phyloP scores from a whole-genome alignment of 2,888 invertebrate species.

The Amorpha juglandis region DNA sequence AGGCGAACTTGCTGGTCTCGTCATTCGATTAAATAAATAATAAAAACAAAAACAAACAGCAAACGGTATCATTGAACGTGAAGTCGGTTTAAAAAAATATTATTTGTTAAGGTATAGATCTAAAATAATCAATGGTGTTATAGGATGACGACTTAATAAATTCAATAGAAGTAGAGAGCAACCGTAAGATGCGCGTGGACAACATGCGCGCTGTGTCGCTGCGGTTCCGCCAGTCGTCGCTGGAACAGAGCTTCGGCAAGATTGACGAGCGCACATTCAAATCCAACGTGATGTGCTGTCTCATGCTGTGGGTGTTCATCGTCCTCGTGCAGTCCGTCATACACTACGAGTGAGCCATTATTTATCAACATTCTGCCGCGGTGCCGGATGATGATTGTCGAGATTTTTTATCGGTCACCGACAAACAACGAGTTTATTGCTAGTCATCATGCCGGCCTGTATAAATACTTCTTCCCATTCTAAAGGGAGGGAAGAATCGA shows the following conservation, averaged over 20 bases:
- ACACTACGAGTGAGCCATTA: constrained; percentile 86
- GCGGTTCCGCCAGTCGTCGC: constrained; percentile 91
- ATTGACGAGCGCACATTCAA: constrained; percentile 96
- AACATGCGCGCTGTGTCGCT: constrained; percentile 95
- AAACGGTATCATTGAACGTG: no score
- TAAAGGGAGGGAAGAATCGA: no score
- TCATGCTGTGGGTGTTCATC: constrained; percentile 95
- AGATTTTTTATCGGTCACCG: no score
- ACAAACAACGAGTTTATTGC: no score
- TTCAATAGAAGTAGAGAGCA: constrained; percentile 94
- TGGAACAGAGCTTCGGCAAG: constrained; percentile 94
- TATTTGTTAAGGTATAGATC: no score
- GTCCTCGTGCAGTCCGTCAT: constrained; percentile 90
- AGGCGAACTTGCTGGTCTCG: no score
- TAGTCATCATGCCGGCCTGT: no score
- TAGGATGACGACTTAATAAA: constrained; percentile 92
- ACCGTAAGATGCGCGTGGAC: constrained; percentile 93
- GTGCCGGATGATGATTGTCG: background rate
- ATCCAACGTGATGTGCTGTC: constrained; percentile 96
- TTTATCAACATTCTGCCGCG: background rate
- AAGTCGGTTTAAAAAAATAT: no score
- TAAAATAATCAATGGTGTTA: constrained; percentile 9
- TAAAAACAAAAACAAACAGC: no score
- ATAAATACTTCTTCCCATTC: no score
- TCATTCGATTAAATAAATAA: no score